Evolutionary conservation across 2,797 vertebrate genomes (phyloP), one percentile per base, ranked within the genome.

Genomic region (Coilia nasus): DNA sequence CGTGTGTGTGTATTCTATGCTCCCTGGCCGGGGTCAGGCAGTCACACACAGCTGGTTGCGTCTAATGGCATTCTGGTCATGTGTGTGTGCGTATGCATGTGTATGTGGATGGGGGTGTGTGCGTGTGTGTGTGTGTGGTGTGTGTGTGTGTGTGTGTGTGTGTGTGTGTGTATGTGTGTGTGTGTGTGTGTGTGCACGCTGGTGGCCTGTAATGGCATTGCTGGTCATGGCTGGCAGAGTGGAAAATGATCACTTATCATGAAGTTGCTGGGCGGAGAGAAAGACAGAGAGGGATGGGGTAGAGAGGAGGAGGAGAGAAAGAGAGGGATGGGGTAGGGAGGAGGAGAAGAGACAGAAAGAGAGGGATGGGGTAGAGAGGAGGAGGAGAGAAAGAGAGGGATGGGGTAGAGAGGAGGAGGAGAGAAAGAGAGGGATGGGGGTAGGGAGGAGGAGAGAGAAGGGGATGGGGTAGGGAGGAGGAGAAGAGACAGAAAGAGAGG

Each of bases 401-500:
- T 11, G 82, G 6, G 57, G 28, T 10, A 35, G 46, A 84, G 35
- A 78, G 57, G 78, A 31, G 21, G 47, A 35, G 59, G 67, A 50
- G 71, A 75, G 60, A 47, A 84, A 80, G 57, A 60, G 81, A 82
- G 46, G 10, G 46, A 47, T 47, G n/a, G 46, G 46, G 10, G 10
- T 47, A 10, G 46, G 46, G 46, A 47, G 10, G 46, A 47, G 46
- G 10, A 47, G 46, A 4, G 23, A 28, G 25, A 28, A 28, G 19
- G 57, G 46, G n/a, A 21, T 19, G 82, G 3, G 56, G 21, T 14
- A 35, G 44, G 82, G 46, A 75, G 56, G 78, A 35, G 19, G 57
- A 31, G 57, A 82, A 47, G 81, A 71, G 59, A 84, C 80, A 35
- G 31, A 28, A 81, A 80, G 57, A 62, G 83, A 82, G n/a, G n/a